Evolutionary conservation across 2,888 invertebrate species (phyloP).

Genomic region (Diogma glabrata): DNA sequence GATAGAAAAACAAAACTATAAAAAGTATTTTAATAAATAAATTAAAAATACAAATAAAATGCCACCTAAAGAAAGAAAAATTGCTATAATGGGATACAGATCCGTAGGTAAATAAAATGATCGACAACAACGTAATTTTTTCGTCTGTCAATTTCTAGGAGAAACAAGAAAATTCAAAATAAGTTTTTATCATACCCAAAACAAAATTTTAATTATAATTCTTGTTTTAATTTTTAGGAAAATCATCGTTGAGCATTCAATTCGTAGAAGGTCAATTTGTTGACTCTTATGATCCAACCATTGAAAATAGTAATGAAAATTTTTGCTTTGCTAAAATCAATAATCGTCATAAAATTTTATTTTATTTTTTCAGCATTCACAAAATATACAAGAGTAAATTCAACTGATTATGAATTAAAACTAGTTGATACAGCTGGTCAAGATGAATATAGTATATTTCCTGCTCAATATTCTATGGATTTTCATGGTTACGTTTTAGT

Average conservation of each 20-base stretch:
- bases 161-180: too few species aligned
- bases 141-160: too few species aligned
- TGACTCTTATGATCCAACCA: slow-evolving; percentile 97
- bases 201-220: slow-evolving; percentile 18
- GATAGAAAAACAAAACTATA: too few species aligned
- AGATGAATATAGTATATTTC: slow-evolving; percentile 97
- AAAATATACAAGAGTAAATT: slow-evolving; percentile 77
- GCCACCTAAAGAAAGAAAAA: slow-evolving; percentile 82
- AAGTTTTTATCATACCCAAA: neutral
- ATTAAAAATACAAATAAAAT: slow-evolving; percentile 1
- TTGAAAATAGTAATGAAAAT: slow-evolving; percentile 95
- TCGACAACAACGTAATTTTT: too few species aligned
- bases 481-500: slow-evolving; percentile 97
- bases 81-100: slow-evolving; percentile 88
- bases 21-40: too few species aligned
- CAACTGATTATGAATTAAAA: slow-evolving; percentile 92
- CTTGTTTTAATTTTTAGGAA: slow-evolving; percentile 55
- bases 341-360: neutral
- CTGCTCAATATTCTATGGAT: slow-evolving; percentile 92
- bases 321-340: neutral
- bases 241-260: slow-evolving; percentile 95
- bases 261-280: slow-evolving; percentile 97
- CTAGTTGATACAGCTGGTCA: slow-evolving; percentile 97
- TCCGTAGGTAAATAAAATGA: slow-evolving; percentile 72
- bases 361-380: slow-evolving; percentile 59